Evolutionary conservation across 2,888 invertebrate genomes (phyloP), one percentile per base, ranked within the genome.

Genomic region (Melipona bicolor): DNA sequence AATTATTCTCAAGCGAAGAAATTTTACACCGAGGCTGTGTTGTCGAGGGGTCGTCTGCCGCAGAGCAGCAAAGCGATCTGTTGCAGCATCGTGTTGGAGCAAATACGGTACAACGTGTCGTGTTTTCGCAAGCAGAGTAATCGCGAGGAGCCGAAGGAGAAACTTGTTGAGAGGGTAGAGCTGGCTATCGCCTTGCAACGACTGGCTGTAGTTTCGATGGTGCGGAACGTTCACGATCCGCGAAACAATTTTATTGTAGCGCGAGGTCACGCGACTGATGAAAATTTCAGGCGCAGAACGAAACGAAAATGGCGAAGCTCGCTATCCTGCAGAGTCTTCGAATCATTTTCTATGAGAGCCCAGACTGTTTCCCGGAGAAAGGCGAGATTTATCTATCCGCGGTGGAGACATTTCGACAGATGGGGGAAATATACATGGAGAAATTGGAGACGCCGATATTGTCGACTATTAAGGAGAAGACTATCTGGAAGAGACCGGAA

Each of bases 331-430:
- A 90, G 76, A 92, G 94, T 72, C 81, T 88, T 32, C 77, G 87
- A 9, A 24, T 82, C 32, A 89, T 81, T 0, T 92, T 92, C 59
- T n/a, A n/a, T n/a, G 71, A 81, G 21, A 80, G 21, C 15, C 0
- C 36, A 0, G 76, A 68, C 1, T 27, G 65, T 21, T 89, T 89
- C 50, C 88, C 95, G 69, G 94, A 95, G 87, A 94, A 93, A 83
- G 92, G 94, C 24, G 90, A 95, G 84, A 94, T 95, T 88, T 95
- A 95, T 83, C 93, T 95, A 54, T 95, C 95, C 74, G 95, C 95
- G 3, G 93, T 96, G 32, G 94, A 95, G 89, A 90, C 96, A 74
- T 95, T 95, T 87, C 91, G 95, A 3, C 93, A 95, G 73, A 32
- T 94, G 95, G 4, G 95, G 3, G 95, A 21, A 92, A 94, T 56